Evolutionary conservation across 2,113 vertebrate genomes (phyloP).

Genomic region (Hippoglossus stenolepis): DNA sequence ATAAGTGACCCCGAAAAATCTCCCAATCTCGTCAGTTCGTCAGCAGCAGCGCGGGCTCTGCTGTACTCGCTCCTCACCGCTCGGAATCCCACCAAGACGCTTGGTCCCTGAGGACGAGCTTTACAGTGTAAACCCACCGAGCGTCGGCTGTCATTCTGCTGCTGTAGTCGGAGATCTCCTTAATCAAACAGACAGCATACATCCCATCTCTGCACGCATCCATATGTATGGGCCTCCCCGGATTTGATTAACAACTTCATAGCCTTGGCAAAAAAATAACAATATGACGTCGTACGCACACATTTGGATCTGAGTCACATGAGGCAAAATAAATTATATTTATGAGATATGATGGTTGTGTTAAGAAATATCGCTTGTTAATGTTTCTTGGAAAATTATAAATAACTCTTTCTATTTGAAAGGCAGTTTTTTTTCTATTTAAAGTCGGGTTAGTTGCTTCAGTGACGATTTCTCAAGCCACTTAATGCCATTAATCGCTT

Average conservation of each 20-base stretch:
- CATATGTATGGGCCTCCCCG: conserved; percentile 43
- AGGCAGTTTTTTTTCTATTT: too few species aligned
- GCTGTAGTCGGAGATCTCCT: conserved; percentile 60
- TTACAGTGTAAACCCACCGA: conserved; percentile 64
- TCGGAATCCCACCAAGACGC: conserved; percentile 67
- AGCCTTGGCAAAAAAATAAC: conserved; percentile 49
- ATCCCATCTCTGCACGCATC: conserved; percentile 34
- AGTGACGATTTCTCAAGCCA: too few species aligned
- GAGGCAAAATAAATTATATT: background rate
- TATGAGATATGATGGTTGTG: too few species aligned
- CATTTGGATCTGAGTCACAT: background rate
- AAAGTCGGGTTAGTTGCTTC: too few species aligned
- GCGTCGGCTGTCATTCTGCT: conserved; percentile 60
- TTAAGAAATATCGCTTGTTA: too few species aligned
- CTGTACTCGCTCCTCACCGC: conserved; percentile 39
- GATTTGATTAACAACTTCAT: conserved; percentile 46
- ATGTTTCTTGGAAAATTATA: too few species aligned
- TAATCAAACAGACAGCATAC: conserved; percentile 62
- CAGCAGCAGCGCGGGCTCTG: conserved; percentile 25
- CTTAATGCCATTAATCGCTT: too few species aligned
- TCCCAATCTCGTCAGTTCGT: conserved; percentile 1
- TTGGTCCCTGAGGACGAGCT: conserved; percentile 65
- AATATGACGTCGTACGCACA: conserved; percentile 20
- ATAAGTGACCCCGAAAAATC: conserved; percentile 55
- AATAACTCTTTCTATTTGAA: too few species aligned